These are phyloP conservation scores for Zaprionus africanus DNA, from an alignment of 1,140 invertebrate species.

Conservation along the genomic window DNA sequence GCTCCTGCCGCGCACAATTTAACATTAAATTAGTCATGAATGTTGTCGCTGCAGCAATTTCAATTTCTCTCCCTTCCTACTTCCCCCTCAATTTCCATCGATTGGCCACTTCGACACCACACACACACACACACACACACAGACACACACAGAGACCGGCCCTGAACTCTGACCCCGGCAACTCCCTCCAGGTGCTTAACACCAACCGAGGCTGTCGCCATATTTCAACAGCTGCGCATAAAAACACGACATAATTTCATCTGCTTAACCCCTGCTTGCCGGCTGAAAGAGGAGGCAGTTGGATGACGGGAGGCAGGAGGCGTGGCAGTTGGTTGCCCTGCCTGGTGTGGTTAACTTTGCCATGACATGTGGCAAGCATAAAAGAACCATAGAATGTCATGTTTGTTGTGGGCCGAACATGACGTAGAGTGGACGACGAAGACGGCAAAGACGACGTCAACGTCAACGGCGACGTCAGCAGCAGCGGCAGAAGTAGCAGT, in stretches of 20 bases:
- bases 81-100: constrained; percentile 54
- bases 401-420: constrained; percentile 79
- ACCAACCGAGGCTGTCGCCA: constrained; percentile 24
- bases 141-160: not conserved
- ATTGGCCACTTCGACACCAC: constrained; percentile 40
- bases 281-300: not conserved
- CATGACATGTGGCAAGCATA: constrained; percentile 80
- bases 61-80: constrained; percentile 49
- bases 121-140: not conserved
- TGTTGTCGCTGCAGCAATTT: constrained; percentile 60
- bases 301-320: constrained; percentile 2
- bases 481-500: not conserved
- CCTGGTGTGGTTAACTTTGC: constrained; percentile 76
- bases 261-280: constrained; percentile 54
- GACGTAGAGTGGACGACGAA: constrained; percentile 66
- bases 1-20: constrained; percentile 56
- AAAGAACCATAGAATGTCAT: constrained; percentile 82
- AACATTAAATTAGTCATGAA: constrained; percentile 67
- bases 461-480: constrained; percentile 15
- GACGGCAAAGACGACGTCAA: not conserved
- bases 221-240: constrained; percentile 50
- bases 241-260: constrained; percentile 56
- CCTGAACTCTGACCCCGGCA: not conserved
- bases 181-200: constrained; percentile 1
- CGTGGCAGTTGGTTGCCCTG: constrained; percentile 37